Conservation (phyloP, 2,888 invertebrate genomes). For the Tipula vernalis region DNA sequence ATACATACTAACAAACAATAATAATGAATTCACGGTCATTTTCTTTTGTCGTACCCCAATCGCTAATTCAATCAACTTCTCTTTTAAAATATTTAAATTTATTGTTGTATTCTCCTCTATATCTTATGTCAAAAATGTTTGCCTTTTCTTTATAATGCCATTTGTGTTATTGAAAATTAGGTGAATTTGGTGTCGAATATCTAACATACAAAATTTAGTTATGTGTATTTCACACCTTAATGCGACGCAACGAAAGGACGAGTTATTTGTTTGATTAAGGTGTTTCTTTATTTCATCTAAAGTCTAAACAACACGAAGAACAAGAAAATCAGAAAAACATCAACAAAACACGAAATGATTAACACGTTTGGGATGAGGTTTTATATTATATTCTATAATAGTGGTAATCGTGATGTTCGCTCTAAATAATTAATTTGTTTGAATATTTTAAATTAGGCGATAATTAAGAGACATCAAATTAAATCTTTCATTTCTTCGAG, state of each 20-base stretch:
- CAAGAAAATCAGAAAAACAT: neutral
- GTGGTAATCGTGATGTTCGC: neutral
- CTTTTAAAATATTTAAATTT: neutral
- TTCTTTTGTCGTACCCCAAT: neutral
- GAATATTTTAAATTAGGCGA: neutral
- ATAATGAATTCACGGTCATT: neutral
- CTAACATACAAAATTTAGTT: neutral
- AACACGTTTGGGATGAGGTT: neutral
- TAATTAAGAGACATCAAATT: neutral
- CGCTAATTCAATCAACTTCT: neutral
- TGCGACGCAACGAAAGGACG: neutral
- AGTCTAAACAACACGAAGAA: neutral
- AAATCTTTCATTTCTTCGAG: too few relatives aligned
- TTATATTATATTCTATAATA: neutral
- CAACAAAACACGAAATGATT: neutral
- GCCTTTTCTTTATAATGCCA: neutral
- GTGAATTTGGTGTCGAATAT: neutral
- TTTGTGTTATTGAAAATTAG: neutral
- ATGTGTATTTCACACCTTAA: neutral
- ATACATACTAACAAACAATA: neutral
- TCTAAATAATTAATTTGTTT: neutral
- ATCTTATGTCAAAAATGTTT: neutral
- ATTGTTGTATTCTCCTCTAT: neutral
- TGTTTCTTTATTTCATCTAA: neutral
- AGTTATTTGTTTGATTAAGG: neutral